A percentile compares a stretch with the other conserved stretches of the same genome.
phyloP scores from a whole-genome alignment of 2,113 vertebrate species.

The Cyphomyrus discorhynchus region DNA sequence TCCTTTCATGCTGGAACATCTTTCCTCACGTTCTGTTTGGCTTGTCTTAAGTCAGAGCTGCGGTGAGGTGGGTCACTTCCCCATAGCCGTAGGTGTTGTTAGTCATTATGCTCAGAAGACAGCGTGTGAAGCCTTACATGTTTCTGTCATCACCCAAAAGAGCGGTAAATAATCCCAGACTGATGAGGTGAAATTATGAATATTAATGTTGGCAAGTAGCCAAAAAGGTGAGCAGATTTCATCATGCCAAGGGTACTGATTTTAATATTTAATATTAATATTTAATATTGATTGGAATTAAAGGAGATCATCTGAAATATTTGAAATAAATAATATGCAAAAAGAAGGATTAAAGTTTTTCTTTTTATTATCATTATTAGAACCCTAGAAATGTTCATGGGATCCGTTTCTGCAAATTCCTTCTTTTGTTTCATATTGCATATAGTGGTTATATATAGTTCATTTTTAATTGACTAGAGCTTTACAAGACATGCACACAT shows the following conservation, averaged over 20 bases:
- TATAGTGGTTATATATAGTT: neutral
- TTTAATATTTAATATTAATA: neutral
- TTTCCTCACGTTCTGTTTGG: constrained; percentile 37
- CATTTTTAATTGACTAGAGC: neutral
- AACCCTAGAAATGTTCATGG: neutral
- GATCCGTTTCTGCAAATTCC: neutral
- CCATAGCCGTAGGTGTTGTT: neutral
- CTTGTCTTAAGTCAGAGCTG: neutral
- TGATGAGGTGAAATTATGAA: constrained; percentile 7
- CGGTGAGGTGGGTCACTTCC: neutral
- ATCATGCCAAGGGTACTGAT: neutral
- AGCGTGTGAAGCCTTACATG: neutral
- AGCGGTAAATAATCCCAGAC: neutral
- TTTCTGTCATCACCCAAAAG: constrained; percentile 4
- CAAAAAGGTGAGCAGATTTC: neutral
- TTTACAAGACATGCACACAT: neutral
- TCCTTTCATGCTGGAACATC: constrained; percentile 59
- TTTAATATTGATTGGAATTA: neutral
- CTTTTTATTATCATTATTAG: neutral
- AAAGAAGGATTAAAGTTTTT: neutral
- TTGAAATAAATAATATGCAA: neutral
- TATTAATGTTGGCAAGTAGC: constrained; percentile 4
- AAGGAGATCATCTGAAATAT: neutral
- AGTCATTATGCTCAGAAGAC: neutral
- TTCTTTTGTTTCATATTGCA: neutral